Evolutionary conservation across 1,140 invertebrate genomes (phyloP).

Genomic region (Drosophila guanche): DNA sequence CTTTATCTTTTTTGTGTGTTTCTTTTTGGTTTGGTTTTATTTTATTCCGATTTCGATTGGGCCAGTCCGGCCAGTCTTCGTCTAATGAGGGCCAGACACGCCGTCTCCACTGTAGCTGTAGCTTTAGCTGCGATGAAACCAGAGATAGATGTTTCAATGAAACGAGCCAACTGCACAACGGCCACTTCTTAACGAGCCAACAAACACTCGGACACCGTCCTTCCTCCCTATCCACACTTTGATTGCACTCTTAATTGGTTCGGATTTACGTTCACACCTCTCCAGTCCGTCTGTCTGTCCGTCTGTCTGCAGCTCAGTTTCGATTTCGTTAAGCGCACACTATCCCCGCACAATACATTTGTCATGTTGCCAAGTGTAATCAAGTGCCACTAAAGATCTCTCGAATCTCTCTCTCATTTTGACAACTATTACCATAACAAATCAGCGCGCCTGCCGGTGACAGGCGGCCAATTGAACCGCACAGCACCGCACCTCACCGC

Average conservation of each 20-base stretch:
- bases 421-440: conserved; percentile 81
- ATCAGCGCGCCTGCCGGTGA: conserved; percentile 74
- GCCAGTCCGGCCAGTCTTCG: conserved; percentile 24
- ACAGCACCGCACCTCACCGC: conserved; percentile 1
- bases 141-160: conserved; percentile 17
- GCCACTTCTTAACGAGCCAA: conserved; percentile 49
- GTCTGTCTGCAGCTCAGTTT: conserved; percentile 22
- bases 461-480: conserved; percentile 74
- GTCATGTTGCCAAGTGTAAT: conserved; percentile 68
- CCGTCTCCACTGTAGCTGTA: conserved; percentile 46
- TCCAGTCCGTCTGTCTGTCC: not conserved
- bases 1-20: conserved; percentile 18
- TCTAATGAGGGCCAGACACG: conserved; percentile 52
- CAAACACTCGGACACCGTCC: conserved; percentile 31
- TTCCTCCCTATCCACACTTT: not conserved
- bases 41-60: conserved; percentile 29
- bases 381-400: conserved; percentile 76
- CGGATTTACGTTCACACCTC: conserved; percentile 60
- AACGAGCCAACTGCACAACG: conserved; percentile 11
- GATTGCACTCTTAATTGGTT: conserved; percentile 53
- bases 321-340: conserved; percentile 24
- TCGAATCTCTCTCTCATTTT: conserved; percentile 69
- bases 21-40: conserved; percentile 33
- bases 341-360: conserved; percentile 25
- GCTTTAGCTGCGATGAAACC: conserved; percentile 40